These are phyloP conservation scores for Buathra laborator DNA, from an alignment of 2,888 invertebrate species.

Conservation along the genomic window DNA sequence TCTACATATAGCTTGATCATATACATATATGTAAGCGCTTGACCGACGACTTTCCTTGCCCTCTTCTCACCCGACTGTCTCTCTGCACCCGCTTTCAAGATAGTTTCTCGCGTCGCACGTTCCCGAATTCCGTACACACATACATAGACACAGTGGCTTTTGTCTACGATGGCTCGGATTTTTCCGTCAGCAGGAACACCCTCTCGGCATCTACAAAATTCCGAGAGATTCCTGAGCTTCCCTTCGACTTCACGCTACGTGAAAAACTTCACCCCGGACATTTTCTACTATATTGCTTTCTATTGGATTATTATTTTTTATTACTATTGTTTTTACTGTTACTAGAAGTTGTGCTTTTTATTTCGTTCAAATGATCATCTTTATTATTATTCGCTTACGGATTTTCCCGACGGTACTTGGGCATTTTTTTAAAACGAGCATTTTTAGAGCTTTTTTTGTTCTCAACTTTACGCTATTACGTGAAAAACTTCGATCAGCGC, in stretches of 20 bases:
- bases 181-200: slow-evolving; percentile 8
- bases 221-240: slow-evolving; percentile 6
- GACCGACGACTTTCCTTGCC: slow-evolving; percentile 10
- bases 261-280: not conserved
- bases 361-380: no score
- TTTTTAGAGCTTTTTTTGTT: no score
- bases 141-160: slow-evolving; percentile 17
- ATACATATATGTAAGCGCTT: slow-evolving; percentile 22
- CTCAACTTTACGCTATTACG: not conserved
- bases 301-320: not conserved
- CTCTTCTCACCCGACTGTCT: not conserved
- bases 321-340: not conserved
- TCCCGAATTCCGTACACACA: slow-evolving; percentile 63
- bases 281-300: not conserved
- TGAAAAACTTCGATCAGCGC: not conserved
- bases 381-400: no score
- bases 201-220: not conserved
- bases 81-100: not conserved
- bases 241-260: slow-evolving; percentile 9
- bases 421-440: no score
- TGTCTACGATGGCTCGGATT: not conserved
- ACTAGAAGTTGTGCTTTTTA: no score
- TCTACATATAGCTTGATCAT: slow-evolving; percentile 29
- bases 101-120: slow-evolving; percentile 52
- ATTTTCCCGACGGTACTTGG: no score